Percentiles rank a stretch among this genome's conserved stretches.
Evolutionary conservation across 1,140 invertebrate species (phyloP).

Genomic region (Diachasma alloeum): DNA sequence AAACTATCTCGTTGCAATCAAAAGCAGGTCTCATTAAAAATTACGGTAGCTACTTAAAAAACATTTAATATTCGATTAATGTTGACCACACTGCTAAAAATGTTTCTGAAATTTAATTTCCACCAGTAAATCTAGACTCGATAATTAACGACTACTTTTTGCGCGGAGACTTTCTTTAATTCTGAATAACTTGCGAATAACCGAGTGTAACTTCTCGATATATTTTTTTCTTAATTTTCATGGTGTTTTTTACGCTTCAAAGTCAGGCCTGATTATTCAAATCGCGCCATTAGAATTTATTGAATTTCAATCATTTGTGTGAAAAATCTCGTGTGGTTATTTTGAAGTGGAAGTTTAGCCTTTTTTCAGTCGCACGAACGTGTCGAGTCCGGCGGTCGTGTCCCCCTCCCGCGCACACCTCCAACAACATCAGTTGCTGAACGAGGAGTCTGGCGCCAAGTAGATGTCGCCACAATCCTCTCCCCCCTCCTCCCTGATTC

Average conservation of each 20-base stretch:
- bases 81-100: background rate
- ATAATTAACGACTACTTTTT: no score
- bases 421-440: conserved; percentile 20
- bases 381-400: background rate
- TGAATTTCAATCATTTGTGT: no score
- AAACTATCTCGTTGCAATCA: background rate
- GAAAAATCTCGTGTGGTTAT: background rate
- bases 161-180: no score
- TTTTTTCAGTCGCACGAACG: background rate
- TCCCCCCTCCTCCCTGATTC: background rate
- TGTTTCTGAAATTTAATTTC: no score
- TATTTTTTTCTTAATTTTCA: no score
- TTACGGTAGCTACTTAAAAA: background rate
- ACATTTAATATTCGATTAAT: background rate
- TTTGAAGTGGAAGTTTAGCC: background rate
- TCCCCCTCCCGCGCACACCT: background rate
- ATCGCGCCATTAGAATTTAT: no score
- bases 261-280: no score
- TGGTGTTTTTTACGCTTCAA: no score
- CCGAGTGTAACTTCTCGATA: no score
- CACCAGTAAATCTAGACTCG: no score
- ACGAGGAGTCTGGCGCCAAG: conserved; percentile 58
- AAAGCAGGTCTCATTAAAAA: background rate
- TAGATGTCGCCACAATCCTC: conserved; percentile 45
- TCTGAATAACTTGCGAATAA: no score